Evolutionary conservation across 2,888 invertebrate species (phyloP).

Genomic region (Leptogaster cylindrica): DNA sequence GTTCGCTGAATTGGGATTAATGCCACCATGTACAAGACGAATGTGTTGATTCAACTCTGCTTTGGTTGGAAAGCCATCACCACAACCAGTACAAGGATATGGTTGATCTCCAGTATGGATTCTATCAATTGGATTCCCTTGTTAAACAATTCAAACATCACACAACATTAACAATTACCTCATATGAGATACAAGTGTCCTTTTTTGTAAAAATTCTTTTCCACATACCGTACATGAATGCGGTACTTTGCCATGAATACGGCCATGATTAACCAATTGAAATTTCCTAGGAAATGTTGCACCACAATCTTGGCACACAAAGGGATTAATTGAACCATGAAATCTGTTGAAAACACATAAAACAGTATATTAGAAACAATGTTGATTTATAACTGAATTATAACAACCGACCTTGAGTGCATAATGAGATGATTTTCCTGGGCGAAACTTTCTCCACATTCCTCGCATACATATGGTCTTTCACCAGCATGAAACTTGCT

Average conservation of each 20-base stretch:
- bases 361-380: background rate
- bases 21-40: conserved; percentile 65
- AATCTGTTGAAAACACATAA: conserved; percentile 64
- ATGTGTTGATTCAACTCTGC: conserved; percentile 73
- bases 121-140: conserved; percentile 55
- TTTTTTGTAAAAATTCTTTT: conserved; percentile 84
- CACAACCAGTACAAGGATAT: conserved; percentile 76
- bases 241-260: conserved; percentile 80
- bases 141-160: background rate
- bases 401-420: conserved; percentile 60
- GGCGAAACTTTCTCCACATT: conserved; percentile 92
- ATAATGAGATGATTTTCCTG: conserved; percentile 78
- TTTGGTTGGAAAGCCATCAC: conserved; percentile 77
- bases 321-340: conserved; percentile 95
- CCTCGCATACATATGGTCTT: conserved; percentile 82
- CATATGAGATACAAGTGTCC: conserved; percentile 82
- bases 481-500: conserved; percentile 87
- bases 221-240: conserved; percentile 83
- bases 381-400: background rate
- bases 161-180: conserved; percentile 63
- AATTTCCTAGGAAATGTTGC: conserved; percentile 85
- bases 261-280: conserved; percentile 83
- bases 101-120: conserved; percentile 78
- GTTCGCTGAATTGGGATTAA: conserved; percentile 61
- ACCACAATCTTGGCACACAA: conserved; percentile 90